Evolutionary conservation across 2,888 invertebrate genomes (phyloP).

Genomic region (Idaea aversata): DNA sequence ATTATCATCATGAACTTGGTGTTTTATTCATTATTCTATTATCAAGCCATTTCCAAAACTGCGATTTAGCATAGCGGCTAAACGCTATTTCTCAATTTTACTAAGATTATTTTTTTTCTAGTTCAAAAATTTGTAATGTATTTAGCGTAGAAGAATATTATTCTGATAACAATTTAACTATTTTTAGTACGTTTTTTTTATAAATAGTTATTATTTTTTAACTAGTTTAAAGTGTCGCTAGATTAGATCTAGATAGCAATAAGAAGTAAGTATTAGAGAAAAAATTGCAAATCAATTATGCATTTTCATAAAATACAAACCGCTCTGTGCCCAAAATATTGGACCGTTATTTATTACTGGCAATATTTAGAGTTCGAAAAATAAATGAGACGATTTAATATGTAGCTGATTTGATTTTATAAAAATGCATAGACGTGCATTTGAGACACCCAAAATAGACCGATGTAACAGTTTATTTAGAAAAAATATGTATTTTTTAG

Average conservation of each 20-base stretch:
- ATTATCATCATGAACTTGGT: constrained; percentile 6
- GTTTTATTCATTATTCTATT: constrained; percentile 12
- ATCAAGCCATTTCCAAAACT: constrained; percentile 52
- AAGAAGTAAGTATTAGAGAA: constrained; percentile 58
- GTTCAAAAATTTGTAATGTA: constrained; percentile 68
- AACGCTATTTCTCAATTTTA: constrained; percentile 55
- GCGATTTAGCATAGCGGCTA: constrained; percentile 59
- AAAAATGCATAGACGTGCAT: constrained; percentile 49
- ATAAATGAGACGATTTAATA: constrained; percentile 40
- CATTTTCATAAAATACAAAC: constrained; percentile 53
- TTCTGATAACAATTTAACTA: constrained; percentile 70
- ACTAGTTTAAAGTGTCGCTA: constrained; percentile 61
- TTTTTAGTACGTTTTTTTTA: constrained; percentile 46
- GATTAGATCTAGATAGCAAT: constrained; percentile 64
- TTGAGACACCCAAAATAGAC: constrained; percentile 45
- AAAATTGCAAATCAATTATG: constrained; percentile 52
- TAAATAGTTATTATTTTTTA: constrained; percentile 59
- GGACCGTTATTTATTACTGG: constrained; percentile 36
- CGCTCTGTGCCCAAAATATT: constrained; percentile 35
- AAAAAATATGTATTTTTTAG: constrained; percentile 67
- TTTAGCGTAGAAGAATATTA: constrained; percentile 78
- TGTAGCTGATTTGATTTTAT: constrained; percentile 50
- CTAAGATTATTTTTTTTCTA: constrained; percentile 65
- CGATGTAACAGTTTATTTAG: constrained; percentile 52
- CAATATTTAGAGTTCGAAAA: constrained; percentile 50